phyloP scores from a whole-genome alignment of 1,140 invertebrate genomes.

The Octopus bimaculoides region DNA sequence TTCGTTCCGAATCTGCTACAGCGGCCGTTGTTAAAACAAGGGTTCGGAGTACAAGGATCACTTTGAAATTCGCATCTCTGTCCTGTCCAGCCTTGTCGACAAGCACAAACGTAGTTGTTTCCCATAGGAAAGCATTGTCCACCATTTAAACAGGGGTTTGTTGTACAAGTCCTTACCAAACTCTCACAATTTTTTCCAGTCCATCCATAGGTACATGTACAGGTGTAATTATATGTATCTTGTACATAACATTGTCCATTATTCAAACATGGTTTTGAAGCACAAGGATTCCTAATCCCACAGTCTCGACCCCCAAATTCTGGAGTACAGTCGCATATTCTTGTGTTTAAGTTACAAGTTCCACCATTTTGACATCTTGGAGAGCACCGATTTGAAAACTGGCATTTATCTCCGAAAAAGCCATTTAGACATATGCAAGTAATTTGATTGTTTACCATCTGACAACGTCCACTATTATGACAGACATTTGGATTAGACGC shows the following conservation, averaged over 20 bases:
- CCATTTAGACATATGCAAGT: too few species aligned
- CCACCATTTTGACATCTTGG: too few species aligned
- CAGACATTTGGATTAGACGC: too few species aligned
- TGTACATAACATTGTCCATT: background rate
- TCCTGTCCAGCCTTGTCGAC: conserved; percentile 14
- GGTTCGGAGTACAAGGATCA: background rate
- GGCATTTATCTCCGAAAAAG: too few species aligned
- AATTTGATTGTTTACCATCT: too few species aligned
- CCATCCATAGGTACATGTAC: background rate
- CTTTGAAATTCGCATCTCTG: background rate
- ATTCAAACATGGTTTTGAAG: background rate
- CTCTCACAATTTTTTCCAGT: background rate
- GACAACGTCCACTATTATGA: too few species aligned
- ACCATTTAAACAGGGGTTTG: conserved; percentile 5
- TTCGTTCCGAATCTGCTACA: background rate
- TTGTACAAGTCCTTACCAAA: background rate
- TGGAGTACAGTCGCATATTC: background rate
- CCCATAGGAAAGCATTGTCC: background rate
- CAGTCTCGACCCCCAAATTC: background rate
- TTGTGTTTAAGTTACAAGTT: background rate
- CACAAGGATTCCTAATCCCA: background rate
- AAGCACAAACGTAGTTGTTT: background rate
- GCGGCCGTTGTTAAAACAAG: conserved; percentile 1
- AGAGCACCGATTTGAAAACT: too few species aligned
- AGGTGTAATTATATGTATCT: background rate